A percentile compares a stretch with the other conserved stretches of the same genome.
These are phyloP conservation scores for Anguilla anguilla DNA, from an alignment of 2,797 vertebrate genomes.

Conservation along the genomic window DNA sequence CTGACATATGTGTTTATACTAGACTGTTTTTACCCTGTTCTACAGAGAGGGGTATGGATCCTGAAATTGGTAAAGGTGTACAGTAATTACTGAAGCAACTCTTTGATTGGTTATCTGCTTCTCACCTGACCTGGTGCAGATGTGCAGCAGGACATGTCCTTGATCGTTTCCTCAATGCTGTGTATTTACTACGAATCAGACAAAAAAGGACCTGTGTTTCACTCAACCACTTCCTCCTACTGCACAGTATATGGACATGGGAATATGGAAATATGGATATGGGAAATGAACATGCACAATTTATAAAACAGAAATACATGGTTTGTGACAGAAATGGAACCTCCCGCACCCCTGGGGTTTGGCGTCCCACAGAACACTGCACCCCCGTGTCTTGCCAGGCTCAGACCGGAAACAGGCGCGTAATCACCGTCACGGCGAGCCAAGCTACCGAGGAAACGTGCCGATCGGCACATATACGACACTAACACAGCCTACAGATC, in stretches of 20 bases:
- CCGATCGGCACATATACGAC: neutral
- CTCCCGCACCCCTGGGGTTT: neutral
- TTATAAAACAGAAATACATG: neutral
- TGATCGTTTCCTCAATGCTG: neutral
- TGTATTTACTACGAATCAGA: neutral
- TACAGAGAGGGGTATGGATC: neutral
- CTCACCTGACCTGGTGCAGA: neutral
- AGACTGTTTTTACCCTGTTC: neutral
- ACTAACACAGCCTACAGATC: neutral
- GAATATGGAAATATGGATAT: neutral
- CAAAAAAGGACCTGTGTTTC: neutral
- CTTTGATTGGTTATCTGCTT: neutral
- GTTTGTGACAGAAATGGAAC: neutral
- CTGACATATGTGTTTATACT: neutral
- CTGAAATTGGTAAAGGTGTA: neutral
- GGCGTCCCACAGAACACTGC: neutral
- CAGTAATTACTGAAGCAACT: neutral
- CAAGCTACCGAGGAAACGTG: neutral
- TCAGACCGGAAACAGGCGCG: slow-evolving; percentile 9
- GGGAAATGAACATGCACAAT: neutral
- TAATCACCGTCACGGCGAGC: neutral
- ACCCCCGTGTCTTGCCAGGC: slow-evolving; percentile 16
- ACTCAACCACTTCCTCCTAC: neutral
- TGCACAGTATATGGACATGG: neutral
- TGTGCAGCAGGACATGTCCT: neutral